phyloP scores from a whole-genome alignment of 2,888 invertebrate species.

The Dicyrtoma fusca region DNA sequence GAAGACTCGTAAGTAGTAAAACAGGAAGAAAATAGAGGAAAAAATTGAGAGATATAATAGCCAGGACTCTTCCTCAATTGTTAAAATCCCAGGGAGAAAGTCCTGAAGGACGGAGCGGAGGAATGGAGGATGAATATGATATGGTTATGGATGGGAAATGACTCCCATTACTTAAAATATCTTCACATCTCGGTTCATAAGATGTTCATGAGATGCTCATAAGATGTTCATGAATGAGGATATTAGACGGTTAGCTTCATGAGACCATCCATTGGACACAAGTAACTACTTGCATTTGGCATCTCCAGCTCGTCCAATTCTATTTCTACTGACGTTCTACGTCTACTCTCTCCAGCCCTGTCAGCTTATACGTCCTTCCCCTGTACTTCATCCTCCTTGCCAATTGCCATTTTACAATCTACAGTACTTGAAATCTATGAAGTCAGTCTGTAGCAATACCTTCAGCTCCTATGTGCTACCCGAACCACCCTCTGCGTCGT shows the following conservation, averaged over 20 bases:
- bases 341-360: constrained; percentile 23
- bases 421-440: neutral
- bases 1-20: neutral
- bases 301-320: neutral
- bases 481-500: too few species aligned
- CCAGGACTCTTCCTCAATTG: constrained; percentile 39
- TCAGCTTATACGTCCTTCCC: constrained; percentile 5
- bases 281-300: constrained; percentile 24
- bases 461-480: too few species aligned
- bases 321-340: neutral
- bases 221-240: constrained; percentile 41
- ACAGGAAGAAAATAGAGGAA: constrained; percentile 17
- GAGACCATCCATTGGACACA: constrained; percentile 36
- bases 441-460: neutral
- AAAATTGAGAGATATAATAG: constrained; percentile 43
- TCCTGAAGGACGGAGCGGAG: neutral
- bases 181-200: constrained; percentile 43
- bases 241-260: constrained; percentile 41
- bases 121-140: constrained; percentile 6
- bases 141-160: constrained; percentile 16
- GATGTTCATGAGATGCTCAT: constrained; percentile 39
- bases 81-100: neutral
- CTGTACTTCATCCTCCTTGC: constrained; percentile 4
- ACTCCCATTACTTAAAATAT: constrained; percentile 43
- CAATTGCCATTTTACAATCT: constrained; percentile 16